Base-by-base conservation (phyloP, 1,140 invertebrate species). In the Callitettix versicolor region DNA sequence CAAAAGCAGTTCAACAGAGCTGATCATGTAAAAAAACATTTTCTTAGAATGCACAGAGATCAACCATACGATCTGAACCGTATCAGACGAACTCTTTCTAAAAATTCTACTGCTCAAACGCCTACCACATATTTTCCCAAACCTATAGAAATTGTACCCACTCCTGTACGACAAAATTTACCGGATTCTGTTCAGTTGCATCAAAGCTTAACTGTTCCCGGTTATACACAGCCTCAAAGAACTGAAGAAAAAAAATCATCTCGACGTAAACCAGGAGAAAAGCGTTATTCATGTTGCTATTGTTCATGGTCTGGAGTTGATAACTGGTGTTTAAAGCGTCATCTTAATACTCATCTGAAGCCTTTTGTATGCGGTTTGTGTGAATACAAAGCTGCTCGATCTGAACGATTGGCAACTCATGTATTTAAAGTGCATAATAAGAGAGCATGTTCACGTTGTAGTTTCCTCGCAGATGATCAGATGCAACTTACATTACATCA, bases 1-100 rank as follows among this genome's bases (percentile, higher is more conserved):
- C 80, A 85, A 64, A 91, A 92, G 67, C 86, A 91, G 64, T 95
- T 95, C 71, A 94, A 92, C 69, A 76, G 91, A 33, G 90, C 90
- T n/a, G 91, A 95, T 69, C 91, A 95, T 66, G 89, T 94, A 20
- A 95, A 95, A 67, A 95, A 95, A 64, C 91, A 95, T 68, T 93
- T 93, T 66, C 72, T 90, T 34, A 74, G 91, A 47, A 93, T 94
- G 85, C 90, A 93, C 64, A 77, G 86, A 4, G 90, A 92, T 57
- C 81, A 86, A 64, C 78, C 78, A 1, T 93, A 93, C 65, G 87
- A 91, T 59, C 73, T 91, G n/a, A 85, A 88, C 60, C 79, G 82
- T 63, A 91, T 91, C 59, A 72, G 84, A 53, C 74, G 79, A 58
- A 71, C 76, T 57, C 69, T 71, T 54, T 69, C 69, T 3, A 78